Percentiles rank a stretch among this genome's conserved stretches.
phyloP scores from a whole-genome alignment of 1,140 invertebrate species.

The Reticulitermes speratus region DNA sequence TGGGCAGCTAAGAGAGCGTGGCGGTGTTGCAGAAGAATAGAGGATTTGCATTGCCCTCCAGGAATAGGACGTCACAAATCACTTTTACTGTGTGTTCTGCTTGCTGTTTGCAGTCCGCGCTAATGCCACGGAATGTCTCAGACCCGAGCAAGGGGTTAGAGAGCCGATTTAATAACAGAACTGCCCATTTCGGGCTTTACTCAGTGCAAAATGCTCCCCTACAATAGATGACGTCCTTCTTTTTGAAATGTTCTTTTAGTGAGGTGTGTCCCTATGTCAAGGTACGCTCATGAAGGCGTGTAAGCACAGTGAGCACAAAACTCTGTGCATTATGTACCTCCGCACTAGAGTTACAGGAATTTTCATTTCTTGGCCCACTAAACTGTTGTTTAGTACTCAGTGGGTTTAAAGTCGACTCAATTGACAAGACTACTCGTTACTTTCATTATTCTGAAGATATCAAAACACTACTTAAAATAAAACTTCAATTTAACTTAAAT shows the following conservation, averaged over 20 bases:
- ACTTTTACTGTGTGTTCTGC: slow-evolving; percentile 25
- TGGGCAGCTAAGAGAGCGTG: slow-evolving; percentile 4
- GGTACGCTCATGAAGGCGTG: no score
- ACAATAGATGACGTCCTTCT: background rate
- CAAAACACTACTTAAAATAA: no score
- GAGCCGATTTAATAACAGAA: slow-evolving; percentile 22
- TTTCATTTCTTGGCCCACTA: no score
- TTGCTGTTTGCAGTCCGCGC: slow-evolving; percentile 12
- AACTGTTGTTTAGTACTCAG: no score
- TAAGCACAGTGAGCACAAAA: no score
- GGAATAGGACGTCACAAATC: slow-evolving; percentile 22
- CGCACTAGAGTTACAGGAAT: no score
- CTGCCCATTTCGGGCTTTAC: background rate
- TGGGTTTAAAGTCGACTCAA: no score
- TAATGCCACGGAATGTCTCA: slow-evolving; percentile 18
- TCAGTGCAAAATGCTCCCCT: background rate
- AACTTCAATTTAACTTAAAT: no score
- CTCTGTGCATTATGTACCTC: no score
- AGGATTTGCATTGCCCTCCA: slow-evolving; percentile 21
- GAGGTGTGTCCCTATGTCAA: no score
- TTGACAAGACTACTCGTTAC: no score
- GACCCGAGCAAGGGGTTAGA: background rate
- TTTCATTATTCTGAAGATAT: no score
- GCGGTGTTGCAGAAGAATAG: slow-evolving; percentile 20
- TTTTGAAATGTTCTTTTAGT: background rate